Percentiles rank a stretch among this genome's conserved stretches.
phyloP scores from a whole-genome alignment of 2,888 invertebrate species.

The Eucera pruinosa region DNA sequence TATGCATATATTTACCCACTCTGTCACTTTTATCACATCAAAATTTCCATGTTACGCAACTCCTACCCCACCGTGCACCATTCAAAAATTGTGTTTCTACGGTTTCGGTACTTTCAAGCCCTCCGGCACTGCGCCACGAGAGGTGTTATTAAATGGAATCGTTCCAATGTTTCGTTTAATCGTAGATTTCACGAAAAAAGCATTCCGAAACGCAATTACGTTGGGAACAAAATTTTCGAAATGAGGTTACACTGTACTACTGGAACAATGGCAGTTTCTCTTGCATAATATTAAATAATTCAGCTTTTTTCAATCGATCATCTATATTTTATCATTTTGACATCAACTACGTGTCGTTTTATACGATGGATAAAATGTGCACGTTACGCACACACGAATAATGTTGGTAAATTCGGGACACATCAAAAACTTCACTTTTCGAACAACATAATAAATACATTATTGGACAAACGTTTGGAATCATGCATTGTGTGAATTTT shows the following conservation, averaged over 20 bases:
- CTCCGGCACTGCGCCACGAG: background rate
- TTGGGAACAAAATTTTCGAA: background rate
- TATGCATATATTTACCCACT: constrained; percentile 13
- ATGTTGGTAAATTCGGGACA: background rate
- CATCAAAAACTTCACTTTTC: no score
- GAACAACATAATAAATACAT: no score
- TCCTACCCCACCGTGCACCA: no score
- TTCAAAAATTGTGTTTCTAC: constrained; percentile 6
- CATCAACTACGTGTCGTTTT: no score
- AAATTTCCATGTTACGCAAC: constrained; percentile 6
- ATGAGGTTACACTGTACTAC: background rate
- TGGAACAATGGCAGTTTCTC: background rate
- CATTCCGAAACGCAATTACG: background rate
- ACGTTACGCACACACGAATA: no score
- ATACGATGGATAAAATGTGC: background rate
- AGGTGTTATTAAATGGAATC: background rate
- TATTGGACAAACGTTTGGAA: no score
- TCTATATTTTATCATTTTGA: background rate
- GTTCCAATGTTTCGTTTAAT: constrained; percentile 2
- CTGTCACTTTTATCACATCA: constrained; percentile 40
- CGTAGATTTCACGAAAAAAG: background rate
- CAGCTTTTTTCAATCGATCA: background rate
- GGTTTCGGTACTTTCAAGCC: background rate
- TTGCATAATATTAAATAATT: background rate
- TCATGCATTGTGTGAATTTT: no score